Evolutionary conservation across 2,797 vertebrate species (phyloP).

Genomic region (Trachurus trachurus): DNA sequence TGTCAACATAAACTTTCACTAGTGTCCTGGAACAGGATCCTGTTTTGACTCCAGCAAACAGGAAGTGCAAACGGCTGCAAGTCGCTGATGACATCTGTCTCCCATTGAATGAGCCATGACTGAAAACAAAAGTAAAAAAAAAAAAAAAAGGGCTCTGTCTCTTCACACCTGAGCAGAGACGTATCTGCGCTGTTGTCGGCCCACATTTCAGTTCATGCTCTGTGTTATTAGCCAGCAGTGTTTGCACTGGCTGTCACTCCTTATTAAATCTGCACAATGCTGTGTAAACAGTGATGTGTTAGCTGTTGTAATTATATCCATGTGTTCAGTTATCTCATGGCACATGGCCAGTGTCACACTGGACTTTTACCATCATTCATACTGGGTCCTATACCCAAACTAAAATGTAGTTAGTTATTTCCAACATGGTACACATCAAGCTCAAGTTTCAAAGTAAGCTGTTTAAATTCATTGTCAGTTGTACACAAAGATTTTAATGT

Average conservation of each 20-base stretch:
- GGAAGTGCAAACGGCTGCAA: slow-evolving; percentile 19
- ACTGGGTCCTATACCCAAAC: neutral
- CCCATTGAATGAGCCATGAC: neutral
- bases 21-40: slow-evolving; percentile 21
- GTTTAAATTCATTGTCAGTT: neutral
- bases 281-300: slow-evolving; percentile 44
- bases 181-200: neutral
- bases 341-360: neutral
- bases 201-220: slow-evolving; percentile 16
- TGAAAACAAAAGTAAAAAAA: slow-evolving; percentile 3
- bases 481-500: neutral
- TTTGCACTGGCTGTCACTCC: slow-evolving; percentile 37
- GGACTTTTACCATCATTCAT: slow-evolving; percentile 7
- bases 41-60: slow-evolving; percentile 33
- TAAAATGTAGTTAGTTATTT: neutral
- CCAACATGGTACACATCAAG: neutral
- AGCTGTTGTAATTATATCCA: slow-evolving; percentile 18
- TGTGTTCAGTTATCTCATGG: slow-evolving; percentile 30
- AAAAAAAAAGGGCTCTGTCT: slow-evolving; percentile 3
- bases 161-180: slow-evolving; percentile 27
- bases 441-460: neutral
- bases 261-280: slow-evolving; percentile 43
- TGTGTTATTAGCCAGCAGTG: slow-evolving; percentile 28
- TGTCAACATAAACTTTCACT: neutral
- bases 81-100: neutral